Evolutionary conservation across 2,888 invertebrate genomes (phyloP), one percentile per base, ranked within the genome.

Genomic region (Plebejus argus): DNA sequence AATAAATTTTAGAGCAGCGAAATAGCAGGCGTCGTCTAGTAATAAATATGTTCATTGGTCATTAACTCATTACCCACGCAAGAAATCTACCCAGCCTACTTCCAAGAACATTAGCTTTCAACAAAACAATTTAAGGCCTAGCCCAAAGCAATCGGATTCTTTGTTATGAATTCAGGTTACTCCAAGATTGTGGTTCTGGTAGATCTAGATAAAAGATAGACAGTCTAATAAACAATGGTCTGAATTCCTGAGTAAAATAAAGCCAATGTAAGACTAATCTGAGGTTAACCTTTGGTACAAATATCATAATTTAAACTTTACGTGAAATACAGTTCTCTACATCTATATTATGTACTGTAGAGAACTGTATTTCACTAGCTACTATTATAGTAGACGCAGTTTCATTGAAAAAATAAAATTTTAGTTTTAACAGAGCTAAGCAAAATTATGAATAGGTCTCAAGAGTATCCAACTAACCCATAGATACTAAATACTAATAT

Each of bases 111-210:
- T 66, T 66, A 20, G 28, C 28, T 66, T 15, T 18, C 66, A 66
- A 66, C 66, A 33, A 66, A 66, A 66, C 66, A 33, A 66, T 66
- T 66, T 66, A 5, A 33, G 66, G 28, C 28, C 28, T 66, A 66
- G 66, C 66, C 61, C 28, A 66, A 66, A 66, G 66, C 66, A 66
- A 66, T 28, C 66, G 61, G 61, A 1, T 66, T 23, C 61, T 66
- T 66, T 66, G 66, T 66, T 66, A 66, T 33, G 28, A 66, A 66
- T 66, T 18, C 66, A 66, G 66, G 66, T 66, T 66, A 66, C 4
- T 5, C 66, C 66, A 33, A 18, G 28, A 66, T 33, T 33, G 28
- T 66, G 12, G 20, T 61, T 8, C 8, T n/a, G 8, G 1, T 12
- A 66, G 66, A 66, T 66, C 66, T 66, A 33, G 28, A 18, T 66